phyloP scores from a whole-genome alignment of 1,140 invertebrate species.

The Zelostemma sp. region DNA sequence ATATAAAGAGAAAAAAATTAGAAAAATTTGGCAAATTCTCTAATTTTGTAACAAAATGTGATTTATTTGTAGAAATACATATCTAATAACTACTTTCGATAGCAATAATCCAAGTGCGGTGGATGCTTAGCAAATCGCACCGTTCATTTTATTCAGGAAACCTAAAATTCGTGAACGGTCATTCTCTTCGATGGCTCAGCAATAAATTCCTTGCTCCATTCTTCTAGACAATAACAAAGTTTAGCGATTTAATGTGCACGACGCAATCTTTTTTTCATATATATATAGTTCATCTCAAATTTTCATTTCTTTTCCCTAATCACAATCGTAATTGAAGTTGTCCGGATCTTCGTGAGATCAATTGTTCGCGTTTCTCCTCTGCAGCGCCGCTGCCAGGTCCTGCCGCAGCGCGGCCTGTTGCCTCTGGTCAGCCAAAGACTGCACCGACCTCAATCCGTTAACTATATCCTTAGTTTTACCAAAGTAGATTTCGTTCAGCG shows the following conservation, averaged over 20 bases:
- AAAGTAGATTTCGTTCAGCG: constrained; percentile 99
- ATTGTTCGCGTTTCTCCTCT: constrained; percentile 79
- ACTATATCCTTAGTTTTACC: constrained; percentile 99
- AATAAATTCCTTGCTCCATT: constrained; percentile 61
- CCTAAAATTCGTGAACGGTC: constrained; percentile 36
- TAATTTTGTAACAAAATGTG: constrained; percentile 62
- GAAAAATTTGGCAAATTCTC: constrained; percentile 38
- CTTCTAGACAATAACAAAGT: constrained; percentile 50
- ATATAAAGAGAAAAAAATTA: constrained; percentile 19
- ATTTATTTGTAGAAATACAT: constrained; percentile 64
- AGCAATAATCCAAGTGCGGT: constrained; percentile 45
- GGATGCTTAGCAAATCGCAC: constrained; percentile 36
- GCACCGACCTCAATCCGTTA: constrained; percentile 93
- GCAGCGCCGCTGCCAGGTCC: constrained; percentile 86
- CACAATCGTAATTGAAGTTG: constrained; percentile 65
- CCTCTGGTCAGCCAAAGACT: constrained; percentile 85
- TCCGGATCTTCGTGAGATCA: constrained; percentile 61
- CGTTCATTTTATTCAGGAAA: constrained; percentile 35
- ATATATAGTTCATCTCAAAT: constrained; percentile 30
- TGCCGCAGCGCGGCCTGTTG: constrained; percentile 87
- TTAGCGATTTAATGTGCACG: constrained; percentile 51
- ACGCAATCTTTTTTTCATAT: constrained; percentile 38
- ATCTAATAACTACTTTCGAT: constrained; percentile 56
- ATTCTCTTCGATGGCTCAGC: constrained; percentile 51
- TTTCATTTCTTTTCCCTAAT: constrained; percentile 57